Base-by-base conservation (phyloP, 2,113 vertebrate species). In the Mirza zaza region DNA sequence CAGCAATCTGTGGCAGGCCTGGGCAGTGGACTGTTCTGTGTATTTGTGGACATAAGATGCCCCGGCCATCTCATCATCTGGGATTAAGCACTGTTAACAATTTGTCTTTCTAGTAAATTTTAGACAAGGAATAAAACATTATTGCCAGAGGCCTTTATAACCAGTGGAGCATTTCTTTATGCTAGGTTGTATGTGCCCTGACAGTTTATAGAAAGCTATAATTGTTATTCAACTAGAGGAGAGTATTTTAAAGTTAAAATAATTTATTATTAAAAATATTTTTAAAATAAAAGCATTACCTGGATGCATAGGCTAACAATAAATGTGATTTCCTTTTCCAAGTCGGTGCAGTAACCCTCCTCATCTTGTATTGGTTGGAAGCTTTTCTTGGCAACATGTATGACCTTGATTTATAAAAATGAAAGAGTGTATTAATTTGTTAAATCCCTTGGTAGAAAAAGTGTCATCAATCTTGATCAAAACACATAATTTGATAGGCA, bases 381-480 rank as follows among this genome's bases (percentile, higher is more conserved):
- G 6, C 61, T 34, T 27, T 57, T 8, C 27, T 77, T 84, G 90
- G 18, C 61, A 73, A 36, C 18, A 27, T 25, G 10, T 15, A 5
- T n/a, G 82, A 67, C 17, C 25, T 55, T 71, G 42, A 89, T 89
- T 95, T 86, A n/a, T 73, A 87, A 90, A 90, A 85, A 95, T 73
- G 52, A 76, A 93, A 79, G 27, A 27, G 0, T 20, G 0, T 15
- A 6, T 63, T 91, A 42, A 73, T 61, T 76, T 21, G 2, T 87
- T 83, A 90, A 83, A 34, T 89, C 76, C n/a, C 63, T 70, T 52
- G 70, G 79, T 76, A 91, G 36, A 70, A 95, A 93, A 75, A 45
- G 68, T 77, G 36, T 63, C 45, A 61, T 65, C 75, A 50, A 52
- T 73, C 55, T 96, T 59, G 61, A 88, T 91, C 76, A 91, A 94